Evolutionary conservation across 2,113 vertebrate species (phyloP).

Genomic region (Tyrannus savana): DNA sequence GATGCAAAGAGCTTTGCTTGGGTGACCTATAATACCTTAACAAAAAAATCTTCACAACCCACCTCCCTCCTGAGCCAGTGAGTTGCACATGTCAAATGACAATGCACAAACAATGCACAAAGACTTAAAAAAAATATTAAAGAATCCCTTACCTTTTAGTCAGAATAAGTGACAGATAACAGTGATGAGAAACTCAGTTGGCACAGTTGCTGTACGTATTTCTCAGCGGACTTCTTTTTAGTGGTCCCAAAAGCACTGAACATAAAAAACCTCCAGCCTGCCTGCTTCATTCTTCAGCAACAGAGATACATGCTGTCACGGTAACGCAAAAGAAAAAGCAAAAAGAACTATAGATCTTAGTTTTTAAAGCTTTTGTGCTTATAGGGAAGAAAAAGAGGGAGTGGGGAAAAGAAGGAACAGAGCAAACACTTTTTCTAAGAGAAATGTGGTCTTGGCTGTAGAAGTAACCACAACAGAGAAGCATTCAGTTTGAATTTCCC

Average conservation of each 20-base stretch:
- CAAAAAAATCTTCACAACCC: slow-evolving; percentile 36
- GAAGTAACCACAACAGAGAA: slow-evolving; percentile 39
- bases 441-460: slow-evolving; percentile 43
- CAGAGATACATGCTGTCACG: slow-evolving; percentile 75
- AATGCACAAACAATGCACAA: slow-evolving; percentile 61
- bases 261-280: slow-evolving; percentile 65
- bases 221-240: slow-evolving; percentile 68
- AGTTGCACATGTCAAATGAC: slow-evolving; percentile 60
- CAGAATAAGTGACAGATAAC: slow-evolving; percentile 67
- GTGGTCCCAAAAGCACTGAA: slow-evolving; percentile 65
- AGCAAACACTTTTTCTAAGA: slow-evolving; percentile 56
- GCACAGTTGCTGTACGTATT: slow-evolving; percentile 55
- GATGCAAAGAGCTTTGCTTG: slow-evolving; percentile 23
- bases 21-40: slow-evolving; percentile 33
- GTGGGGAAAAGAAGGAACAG: not conserved
- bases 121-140: slow-evolving; percentile 48
- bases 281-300: slow-evolving; percentile 72
- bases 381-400: slow-evolving; percentile 47
- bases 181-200: slow-evolving; percentile 69
- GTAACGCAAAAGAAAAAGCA: slow-evolving; percentile 68
- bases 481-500: slow-evolving; percentile 63
- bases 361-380: slow-evolving; percentile 75
- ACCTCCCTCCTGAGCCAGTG: slow-evolving; percentile 50
- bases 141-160: slow-evolving; percentile 76
- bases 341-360: slow-evolving; percentile 70